Evolutionary conservation across 2,888 invertebrate genomes (phyloP).

Genomic region (Drosophila greeni): DNA sequence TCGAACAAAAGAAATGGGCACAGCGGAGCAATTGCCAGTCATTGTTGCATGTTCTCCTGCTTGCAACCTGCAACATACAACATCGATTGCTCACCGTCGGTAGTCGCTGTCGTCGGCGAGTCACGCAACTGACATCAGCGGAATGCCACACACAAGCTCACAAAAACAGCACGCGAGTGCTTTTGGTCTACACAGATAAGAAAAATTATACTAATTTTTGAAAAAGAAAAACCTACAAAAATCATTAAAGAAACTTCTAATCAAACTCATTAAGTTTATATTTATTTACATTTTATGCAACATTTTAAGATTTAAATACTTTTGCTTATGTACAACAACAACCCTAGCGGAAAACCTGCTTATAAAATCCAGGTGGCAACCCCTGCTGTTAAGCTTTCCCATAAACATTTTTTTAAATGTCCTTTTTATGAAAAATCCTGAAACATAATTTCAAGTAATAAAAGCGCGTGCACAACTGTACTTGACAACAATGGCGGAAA

Average conservation of each 20-base stretch:
- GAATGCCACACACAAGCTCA: constrained; percentile 27
- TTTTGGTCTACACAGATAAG: constrained; percentile 4
- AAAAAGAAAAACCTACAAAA: too few species aligned
- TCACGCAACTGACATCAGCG: constrained; percentile 34
- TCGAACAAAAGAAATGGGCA: constrained; percentile 33
- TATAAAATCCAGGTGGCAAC: neutral
- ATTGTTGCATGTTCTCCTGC: constrained; percentile 33
- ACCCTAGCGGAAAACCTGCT: too few species aligned
- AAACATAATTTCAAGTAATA: constrained; percentile 8
- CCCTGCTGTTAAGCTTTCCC: neutral
- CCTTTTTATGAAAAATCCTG: constrained; percentile 1
- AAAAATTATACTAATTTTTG: too few species aligned
- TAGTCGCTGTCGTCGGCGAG: constrained; percentile 15
- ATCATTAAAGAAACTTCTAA: neutral
- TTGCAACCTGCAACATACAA: constrained; percentile 27
- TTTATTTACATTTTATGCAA: neutral
- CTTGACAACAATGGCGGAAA: constrained; percentile 18
- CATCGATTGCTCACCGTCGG: constrained; percentile 28
- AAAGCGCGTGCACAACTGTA: constrained; percentile 23
- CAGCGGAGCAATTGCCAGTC: constrained; percentile 27
- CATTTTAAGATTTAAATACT: neutral
- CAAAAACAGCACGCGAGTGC: constrained; percentile 13
- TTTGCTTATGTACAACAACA: neutral
- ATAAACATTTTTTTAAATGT: constrained; percentile 2
- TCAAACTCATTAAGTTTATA: neutral